Evolutionary conservation across 2,888 invertebrate genomes (phyloP), one percentile per base, ranked within the genome.

Genomic region (Branchinecta sandiegonensis): DNA sequence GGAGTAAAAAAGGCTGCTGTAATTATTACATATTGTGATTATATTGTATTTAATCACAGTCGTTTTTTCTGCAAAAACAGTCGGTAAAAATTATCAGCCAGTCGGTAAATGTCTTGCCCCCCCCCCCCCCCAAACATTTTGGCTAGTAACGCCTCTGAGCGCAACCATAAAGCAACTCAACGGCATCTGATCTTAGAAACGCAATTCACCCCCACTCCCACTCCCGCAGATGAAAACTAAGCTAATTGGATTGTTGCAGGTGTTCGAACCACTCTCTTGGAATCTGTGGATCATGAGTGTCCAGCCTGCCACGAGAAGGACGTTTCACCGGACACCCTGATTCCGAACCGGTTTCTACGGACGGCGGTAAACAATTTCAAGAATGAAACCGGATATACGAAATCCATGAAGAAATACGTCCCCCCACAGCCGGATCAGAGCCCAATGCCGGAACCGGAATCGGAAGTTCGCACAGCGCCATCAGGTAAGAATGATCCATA

Each of bases 221-320:
- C n/a, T n/a, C n/a, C n/a, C n/a, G n/a, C n/a, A 37, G 5, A 37
- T 37, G 6, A 37, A 6, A 37, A 37, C 37, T 37, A 37, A 37
- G 37, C 37, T 37, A 37, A 37, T 37, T 4, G 37, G 37, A 37
- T 37, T 5, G 68, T 73, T 76, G 7, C 75, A 92, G 92, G 92
- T 80, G 90, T 95, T 70, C 84, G 95, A 72, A 88, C 88, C 71
- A 86, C 88, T 65, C 80, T 96, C 66, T 77, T 96, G 69, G 94
- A 95, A 76, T 91, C 93, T 0, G 94, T 95, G 75, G 93, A 94
- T 71, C 93, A 93, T 74, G 90, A 93, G 77, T 96, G 96, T 78
- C 95, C 95, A 0, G 89, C 91, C 74, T 96, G 96, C 77, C 87
- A 89, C 70, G 93, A 94, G 77, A 89, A 89, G 74, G 93, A 92